Conservation (phyloP, 2,113 vertebrate species). For the Ciconia stormi region DNA sequence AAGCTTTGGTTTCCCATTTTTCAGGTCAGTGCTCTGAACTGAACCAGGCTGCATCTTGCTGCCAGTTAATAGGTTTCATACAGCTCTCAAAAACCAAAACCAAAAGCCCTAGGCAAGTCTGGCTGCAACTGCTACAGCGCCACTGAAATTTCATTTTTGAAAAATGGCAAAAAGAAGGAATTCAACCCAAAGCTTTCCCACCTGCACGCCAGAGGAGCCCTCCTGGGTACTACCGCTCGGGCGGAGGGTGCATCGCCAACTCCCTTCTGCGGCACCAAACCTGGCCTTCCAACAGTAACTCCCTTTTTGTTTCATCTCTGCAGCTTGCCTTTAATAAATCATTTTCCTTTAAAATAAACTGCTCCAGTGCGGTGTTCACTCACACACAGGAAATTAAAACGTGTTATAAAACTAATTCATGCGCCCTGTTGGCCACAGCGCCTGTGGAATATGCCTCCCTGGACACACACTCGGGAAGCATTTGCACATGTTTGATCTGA, state of each 20-base stretch:
- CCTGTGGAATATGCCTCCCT: not conserved
- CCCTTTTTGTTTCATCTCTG: not conserved
- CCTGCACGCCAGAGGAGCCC: not conserved
- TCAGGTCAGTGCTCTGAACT: not conserved
- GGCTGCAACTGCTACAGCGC: not conserved
- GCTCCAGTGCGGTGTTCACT: not conserved
- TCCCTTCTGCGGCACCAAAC: not conserved
- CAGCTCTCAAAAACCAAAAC: not conserved
- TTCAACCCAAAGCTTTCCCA: not conserved
- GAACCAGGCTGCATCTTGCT: not conserved
- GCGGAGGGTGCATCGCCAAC: not conserved
- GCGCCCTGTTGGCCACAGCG: not conserved
- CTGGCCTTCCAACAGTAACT: not conserved
- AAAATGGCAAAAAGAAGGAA: not conserved
- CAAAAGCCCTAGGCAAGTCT: not conserved
- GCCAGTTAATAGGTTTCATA: not conserved
- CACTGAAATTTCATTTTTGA: not conserved
- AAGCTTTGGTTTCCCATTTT: not conserved
- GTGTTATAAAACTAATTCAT: not conserved
- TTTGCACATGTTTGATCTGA: not conserved
- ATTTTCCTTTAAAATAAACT: not conserved
- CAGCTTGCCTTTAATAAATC: not conserved
- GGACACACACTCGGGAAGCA: not conserved
- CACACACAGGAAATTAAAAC: not conserved
- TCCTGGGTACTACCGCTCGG: accelerated